These are phyloP conservation scores for Dasypus novemcinctus DNA, from an alignment of 2,113 vertebrate species.

Conservation along the genomic window DNA sequence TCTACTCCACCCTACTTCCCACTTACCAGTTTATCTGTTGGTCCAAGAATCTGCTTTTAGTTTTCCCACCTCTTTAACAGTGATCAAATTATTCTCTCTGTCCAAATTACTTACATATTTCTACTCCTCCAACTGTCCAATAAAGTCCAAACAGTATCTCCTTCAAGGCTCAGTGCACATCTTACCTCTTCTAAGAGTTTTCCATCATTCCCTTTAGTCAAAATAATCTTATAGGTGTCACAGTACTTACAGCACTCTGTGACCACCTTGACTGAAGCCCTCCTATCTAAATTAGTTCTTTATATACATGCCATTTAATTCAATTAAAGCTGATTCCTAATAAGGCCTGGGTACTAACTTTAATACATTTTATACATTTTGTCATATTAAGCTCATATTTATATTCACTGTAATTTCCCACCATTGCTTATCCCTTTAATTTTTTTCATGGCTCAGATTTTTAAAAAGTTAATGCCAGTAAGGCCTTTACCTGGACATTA, in stretches of 20 bases:
- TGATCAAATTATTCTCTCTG: background rate
- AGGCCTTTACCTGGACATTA: background rate
- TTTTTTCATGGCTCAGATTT: background rate
- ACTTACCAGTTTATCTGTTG: background rate
- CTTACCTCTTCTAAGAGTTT: background rate
- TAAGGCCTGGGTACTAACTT: background rate
- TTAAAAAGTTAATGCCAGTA: background rate
- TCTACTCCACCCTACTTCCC: background rate
- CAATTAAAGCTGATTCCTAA: background rate
- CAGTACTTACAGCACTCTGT: background rate
- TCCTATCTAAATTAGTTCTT: background rate
- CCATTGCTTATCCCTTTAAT: background rate
- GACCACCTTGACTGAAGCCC: background rate
- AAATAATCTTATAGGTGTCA: background rate
- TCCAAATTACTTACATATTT: background rate
- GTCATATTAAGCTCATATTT: background rate
- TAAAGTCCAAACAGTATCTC: background rate
- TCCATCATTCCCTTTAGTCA: background rate
- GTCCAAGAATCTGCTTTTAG: background rate
- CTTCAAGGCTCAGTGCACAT: background rate
- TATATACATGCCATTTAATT: background rate
- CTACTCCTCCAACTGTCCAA: background rate
- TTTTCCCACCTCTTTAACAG: no score
- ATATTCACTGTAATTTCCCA: background rate
- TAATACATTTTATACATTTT: background rate